These are phyloP conservation scores for Mycteria americana DNA, from an alignment of 2,797 vertebrate species.

Conservation along the genomic window DNA sequence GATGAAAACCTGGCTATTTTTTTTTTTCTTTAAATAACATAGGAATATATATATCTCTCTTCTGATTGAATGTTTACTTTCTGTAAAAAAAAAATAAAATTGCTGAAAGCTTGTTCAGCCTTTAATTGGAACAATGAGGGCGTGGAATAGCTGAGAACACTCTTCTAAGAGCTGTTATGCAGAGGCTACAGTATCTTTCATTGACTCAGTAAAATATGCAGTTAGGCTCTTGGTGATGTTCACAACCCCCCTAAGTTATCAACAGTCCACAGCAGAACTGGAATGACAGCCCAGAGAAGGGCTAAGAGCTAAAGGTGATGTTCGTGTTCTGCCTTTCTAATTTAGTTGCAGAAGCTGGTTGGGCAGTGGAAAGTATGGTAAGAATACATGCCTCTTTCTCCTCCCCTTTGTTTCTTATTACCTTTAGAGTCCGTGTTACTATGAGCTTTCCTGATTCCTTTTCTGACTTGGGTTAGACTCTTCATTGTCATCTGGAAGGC, in stretches of 20 bases:
- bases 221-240: not conserved
- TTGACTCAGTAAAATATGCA: accelerated
- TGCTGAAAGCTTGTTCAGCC: not conserved
- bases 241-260: not conserved
- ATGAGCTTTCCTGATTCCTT: not conserved
- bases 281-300: not conserved
- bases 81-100: not conserved
- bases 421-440: not conserved
- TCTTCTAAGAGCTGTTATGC: not conserved
- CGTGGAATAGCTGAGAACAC: not conserved
- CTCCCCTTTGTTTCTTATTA: not conserved
- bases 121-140: not conserved
- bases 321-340: not conserved
- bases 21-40: not conserved
- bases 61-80: not conserved
- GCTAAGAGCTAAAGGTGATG: not conserved
- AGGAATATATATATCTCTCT: not conserved
- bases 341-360: not conserved
- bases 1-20: not conserved
- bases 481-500: not conserved
- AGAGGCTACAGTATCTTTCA: not conserved
- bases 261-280: not conserved
- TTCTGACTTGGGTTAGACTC: not conserved
- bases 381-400: not conserved
- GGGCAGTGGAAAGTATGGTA: not conserved